Conservation (phyloP, 2,113 vertebrate species). For the Rhynchomys soricoides region DNA sequence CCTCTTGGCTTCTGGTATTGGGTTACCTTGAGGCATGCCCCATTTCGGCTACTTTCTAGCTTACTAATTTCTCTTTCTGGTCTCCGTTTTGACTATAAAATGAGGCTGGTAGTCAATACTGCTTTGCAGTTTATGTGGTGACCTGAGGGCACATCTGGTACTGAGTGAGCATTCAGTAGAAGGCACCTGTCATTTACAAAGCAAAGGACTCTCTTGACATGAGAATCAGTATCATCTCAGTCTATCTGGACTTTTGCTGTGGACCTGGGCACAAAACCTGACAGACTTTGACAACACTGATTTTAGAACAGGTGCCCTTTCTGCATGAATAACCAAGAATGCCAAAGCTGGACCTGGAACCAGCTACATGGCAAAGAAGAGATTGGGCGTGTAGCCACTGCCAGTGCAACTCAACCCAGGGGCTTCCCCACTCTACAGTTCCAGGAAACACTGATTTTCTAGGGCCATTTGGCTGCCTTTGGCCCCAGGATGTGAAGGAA, state of each 20-base stretch:
- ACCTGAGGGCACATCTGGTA: neutral
- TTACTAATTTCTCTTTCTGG: neutral
- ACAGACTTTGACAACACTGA: neutral
- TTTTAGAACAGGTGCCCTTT: neutral
- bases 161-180: neutral
- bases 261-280: neutral
- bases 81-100: neutral
- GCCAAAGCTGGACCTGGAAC: neutral
- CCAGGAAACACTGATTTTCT: conserved; percentile 81
- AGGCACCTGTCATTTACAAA: neutral
- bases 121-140: neutral
- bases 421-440: neutral
- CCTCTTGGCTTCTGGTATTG: neutral
- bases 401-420: accelerated
- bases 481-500: conserved; percentile 51
- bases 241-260: conserved; percentile 58
- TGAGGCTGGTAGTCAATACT: neutral
- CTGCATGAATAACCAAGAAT: neutral
- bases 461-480: conserved; percentile 83
- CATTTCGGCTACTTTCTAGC: neutral
- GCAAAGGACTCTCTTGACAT: neutral
- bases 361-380: accelerated
- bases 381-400: neutral
- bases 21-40: neutral
- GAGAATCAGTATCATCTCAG: neutral